These are phyloP conservation scores for Andinoacara biseriatus DNA, from an alignment of 2,113 vertebrate genomes.

Conservation along the genomic window DNA sequence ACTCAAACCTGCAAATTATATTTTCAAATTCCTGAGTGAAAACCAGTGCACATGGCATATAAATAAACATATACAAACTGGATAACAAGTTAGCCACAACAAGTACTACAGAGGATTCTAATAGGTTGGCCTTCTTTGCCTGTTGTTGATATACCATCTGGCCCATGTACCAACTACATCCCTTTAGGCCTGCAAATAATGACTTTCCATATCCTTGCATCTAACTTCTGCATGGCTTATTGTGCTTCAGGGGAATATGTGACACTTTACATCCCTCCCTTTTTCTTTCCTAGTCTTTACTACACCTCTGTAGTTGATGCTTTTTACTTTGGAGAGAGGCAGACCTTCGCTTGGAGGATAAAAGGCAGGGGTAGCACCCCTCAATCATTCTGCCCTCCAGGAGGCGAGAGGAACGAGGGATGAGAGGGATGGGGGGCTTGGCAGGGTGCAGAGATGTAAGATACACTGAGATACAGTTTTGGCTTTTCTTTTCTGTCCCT, in stretches of 20 bases:
- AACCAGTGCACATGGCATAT: constrained; percentile 33
- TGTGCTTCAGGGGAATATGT: constrained; percentile 70
- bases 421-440: constrained; percentile 62
- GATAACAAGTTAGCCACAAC: constrained; percentile 67
- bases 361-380: constrained; percentile 76
- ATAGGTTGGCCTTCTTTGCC: constrained; percentile 62
- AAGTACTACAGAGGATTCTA: constrained; percentile 69
- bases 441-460: constrained; percentile 79
- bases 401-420: constrained; percentile 69
- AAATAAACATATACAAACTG: constrained; percentile 73
- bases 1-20: constrained; percentile 53
- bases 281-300: constrained; percentile 60
- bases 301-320: constrained; percentile 64
- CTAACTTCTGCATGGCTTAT: constrained; percentile 71
- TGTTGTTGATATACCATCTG: constrained; percentile 76
- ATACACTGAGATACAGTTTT: constrained; percentile 76
- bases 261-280: constrained; percentile 65
- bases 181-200: constrained; percentile 80
- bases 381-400: constrained; percentile 78
- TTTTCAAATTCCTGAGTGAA: constrained; percentile 45
- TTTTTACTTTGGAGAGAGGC: constrained; percentile 68
- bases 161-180: constrained; percentile 62
- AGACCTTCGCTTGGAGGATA: constrained; percentile 75
- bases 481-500: constrained; percentile 56
- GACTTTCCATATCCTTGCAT: constrained; percentile 74